A percentile compares a stretch with the other conserved stretches of the same genome.
Conservation (phyloP, 2,888 invertebrate species). For the Macroteleia sp. region DNA sequence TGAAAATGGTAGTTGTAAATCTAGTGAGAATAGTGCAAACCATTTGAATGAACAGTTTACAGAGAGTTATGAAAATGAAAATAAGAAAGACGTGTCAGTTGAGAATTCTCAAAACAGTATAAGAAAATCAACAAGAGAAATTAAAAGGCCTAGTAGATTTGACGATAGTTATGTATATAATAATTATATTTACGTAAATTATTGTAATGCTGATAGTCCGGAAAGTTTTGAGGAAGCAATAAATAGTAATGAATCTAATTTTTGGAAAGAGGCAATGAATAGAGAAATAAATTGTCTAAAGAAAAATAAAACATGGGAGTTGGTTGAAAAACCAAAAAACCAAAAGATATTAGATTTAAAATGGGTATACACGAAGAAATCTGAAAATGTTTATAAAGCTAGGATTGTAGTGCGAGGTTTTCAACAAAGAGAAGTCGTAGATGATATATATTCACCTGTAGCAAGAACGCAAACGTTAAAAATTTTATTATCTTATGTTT, state of each 20-base stretch:
- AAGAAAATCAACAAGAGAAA: neutral
- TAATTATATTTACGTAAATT: constrained; percentile 20
- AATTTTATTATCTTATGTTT: no score
- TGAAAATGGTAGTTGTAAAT: neutral
- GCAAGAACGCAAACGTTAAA: no score
- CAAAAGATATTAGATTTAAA: neutral
- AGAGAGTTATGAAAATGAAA: neutral
- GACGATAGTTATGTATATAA: neutral
- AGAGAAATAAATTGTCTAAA: constrained; percentile 24
- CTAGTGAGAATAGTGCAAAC: neutral
- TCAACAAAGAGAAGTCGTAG: no score
- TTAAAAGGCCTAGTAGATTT: neutral
- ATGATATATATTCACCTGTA: no score
- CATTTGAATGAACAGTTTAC: neutral
- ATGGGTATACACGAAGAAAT: neutral
- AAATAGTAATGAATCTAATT: neutral
- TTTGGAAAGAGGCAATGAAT: constrained; percentile 31
- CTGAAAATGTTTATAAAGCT: neutral
- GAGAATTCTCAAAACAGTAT: neutral
- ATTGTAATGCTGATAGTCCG: constrained; percentile 9
- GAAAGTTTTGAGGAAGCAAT: constrained; percentile 26
- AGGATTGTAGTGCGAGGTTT: no score
- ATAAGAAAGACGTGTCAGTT: neutral
- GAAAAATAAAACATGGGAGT: constrained; percentile 34
- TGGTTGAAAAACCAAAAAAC: constrained; percentile 17